Percentiles rank a stretch among this genome's conserved stretches.
phyloP scores from a whole-genome alignment of 2,113 vertebrate genomes.

The Caranx melampygus region DNA sequence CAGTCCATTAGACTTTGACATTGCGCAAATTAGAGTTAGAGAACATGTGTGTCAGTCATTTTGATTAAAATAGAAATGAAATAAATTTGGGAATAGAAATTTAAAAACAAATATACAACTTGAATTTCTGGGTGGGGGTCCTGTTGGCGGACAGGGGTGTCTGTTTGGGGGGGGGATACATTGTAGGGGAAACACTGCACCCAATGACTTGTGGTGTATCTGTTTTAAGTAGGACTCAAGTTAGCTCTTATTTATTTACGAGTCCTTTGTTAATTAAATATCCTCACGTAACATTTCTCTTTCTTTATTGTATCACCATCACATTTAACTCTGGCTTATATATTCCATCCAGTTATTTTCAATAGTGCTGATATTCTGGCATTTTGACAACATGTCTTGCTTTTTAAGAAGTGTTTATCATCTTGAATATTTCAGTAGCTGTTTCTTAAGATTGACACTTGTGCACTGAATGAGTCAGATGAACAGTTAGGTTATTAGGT shows the following conservation, averaged over 20 bases:
- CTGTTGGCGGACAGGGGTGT: too few relatives aligned
- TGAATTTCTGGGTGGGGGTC: too few relatives aligned
- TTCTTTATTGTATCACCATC: background rate
- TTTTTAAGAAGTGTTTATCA: background rate
- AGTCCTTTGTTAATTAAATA: background rate
- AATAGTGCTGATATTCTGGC: background rate
- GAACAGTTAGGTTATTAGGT: background rate
- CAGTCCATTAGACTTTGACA: too few relatives aligned
- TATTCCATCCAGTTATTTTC: background rate
- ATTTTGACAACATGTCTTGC: background rate
- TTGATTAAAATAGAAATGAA: too few relatives aligned
- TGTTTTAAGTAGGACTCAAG: background rate
- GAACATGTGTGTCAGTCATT: too few relatives aligned
- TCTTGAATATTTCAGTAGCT: slow-evolving; percentile 22
- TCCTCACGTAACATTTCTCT: background rate
- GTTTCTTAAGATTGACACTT: background rate
- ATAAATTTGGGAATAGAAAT: too few relatives aligned
- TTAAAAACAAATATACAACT: too few relatives aligned
- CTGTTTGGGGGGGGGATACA: too few relatives aligned
- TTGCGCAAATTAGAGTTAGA: too few relatives aligned
- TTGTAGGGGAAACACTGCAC: background rate
- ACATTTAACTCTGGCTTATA: background rate
- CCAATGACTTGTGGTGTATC: background rate
- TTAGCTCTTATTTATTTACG: background rate
- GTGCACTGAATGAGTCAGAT: slow-evolving; percentile 1